These are phyloP conservation scores for Dryobotodes eremita DNA, from an alignment of 2,888 invertebrate species.

Conservation along the genomic window DNA sequence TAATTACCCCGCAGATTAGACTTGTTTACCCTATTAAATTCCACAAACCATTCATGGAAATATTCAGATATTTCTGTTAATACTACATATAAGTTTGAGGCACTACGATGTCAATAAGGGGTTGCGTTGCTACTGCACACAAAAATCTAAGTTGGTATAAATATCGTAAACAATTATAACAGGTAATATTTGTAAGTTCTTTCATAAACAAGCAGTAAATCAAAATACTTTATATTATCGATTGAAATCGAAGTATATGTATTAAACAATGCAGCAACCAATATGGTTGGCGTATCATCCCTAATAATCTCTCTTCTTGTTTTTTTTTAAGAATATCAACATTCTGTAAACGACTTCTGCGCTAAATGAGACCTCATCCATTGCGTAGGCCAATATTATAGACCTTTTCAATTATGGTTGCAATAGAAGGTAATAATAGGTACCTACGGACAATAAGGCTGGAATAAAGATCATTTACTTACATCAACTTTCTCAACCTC, in stretches of 20 bases:
- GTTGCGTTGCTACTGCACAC: neutral
- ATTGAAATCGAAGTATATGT: neutral
- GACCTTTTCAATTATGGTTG: neutral
- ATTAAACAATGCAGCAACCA: neutral
- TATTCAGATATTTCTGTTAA: neutral
- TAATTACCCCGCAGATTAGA: too few relatives aligned
- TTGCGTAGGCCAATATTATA: neutral
- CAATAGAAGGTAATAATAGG: neutral
- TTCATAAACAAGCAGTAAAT: neutral
- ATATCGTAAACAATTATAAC: neutral
- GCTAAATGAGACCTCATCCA: neutral
- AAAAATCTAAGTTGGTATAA: too few relatives aligned
- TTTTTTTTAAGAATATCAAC: neutral
- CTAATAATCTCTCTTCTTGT: neutral
- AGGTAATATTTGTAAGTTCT: too few relatives aligned
- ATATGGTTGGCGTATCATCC: neutral
- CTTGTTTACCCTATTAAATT: too few relatives aligned
- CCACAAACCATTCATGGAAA: neutral
- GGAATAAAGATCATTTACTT: neutral
- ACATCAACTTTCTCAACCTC: neutral
- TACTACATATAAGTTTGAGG: neutral
- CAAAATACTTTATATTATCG: constrained; percentile 1
- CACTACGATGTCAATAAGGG: neutral
- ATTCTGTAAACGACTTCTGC: neutral
- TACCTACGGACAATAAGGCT: neutral